Evolutionary conservation across 2,797 vertebrate species (phyloP).

Genomic region (Nyctibius grandis): DNA sequence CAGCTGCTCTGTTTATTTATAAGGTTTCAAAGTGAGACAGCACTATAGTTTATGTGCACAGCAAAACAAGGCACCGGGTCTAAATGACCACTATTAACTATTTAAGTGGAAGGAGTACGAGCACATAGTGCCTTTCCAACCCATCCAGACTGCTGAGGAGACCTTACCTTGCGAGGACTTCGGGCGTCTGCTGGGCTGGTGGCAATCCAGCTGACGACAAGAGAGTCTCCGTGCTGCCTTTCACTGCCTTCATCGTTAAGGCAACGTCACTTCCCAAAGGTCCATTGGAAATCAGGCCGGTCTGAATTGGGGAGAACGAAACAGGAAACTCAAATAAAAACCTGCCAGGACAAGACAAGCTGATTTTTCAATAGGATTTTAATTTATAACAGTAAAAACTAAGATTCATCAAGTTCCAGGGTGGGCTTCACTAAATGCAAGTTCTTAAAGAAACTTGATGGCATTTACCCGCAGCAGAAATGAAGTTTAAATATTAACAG

Average conservation of each 20-base stretch:
- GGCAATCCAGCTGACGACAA: slow-evolving; percentile 62
- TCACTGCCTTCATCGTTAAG: slow-evolving; percentile 68
- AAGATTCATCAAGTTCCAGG: neutral
- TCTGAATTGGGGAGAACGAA: slow-evolving; percentile 71
- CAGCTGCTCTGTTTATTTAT: neutral
- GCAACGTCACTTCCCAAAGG: slow-evolving; percentile 75
- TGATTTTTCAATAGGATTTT: neutral
- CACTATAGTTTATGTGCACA: neutral
- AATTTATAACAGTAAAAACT: neutral
- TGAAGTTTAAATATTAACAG: neutral
- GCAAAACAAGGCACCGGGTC: neutral
- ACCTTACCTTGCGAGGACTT: slow-evolving; percentile 79
- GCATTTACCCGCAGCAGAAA: neutral
- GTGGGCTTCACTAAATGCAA: neutral
- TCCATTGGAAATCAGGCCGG: slow-evolving; percentile 80
- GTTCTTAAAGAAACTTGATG: neutral
- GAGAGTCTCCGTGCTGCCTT: slow-evolving; percentile 69
- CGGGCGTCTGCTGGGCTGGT: slow-evolving; percentile 69
- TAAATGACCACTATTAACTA: neutral
- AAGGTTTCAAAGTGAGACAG: neutral
- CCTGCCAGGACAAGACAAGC: neutral
- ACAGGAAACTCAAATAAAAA: neutral
- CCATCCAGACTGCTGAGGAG: neutral
- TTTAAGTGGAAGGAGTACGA: neutral
- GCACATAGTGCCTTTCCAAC: neutral